Conservation (phyloP, 2,797 vertebrate genomes). For the Poliocrania exsul region DNA sequence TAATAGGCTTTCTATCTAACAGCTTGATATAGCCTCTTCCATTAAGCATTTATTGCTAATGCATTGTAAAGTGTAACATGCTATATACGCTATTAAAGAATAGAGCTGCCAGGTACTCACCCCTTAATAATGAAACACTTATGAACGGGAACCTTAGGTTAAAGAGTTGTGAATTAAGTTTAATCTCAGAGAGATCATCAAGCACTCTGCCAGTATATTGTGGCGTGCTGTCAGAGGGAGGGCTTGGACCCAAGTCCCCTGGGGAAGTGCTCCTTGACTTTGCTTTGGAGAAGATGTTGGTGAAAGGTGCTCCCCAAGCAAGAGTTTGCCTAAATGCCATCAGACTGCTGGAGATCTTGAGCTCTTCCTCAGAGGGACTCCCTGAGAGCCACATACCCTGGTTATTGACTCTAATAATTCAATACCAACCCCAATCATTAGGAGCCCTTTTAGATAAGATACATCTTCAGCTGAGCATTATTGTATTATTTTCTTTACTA, state of each 20-base stretch:
- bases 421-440: conserved; percentile 21
- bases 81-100: conserved; percentile 53
- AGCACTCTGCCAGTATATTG: neutral
- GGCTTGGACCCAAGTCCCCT: neutral
- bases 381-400: neutral
- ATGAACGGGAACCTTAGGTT: conserved; percentile 22
- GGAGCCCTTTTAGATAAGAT: conserved; percentile 43
- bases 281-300: neutral
- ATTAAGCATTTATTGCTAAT: conserved; percentile 73
- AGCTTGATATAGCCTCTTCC: conserved; percentile 66
- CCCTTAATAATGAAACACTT: conserved; percentile 49
- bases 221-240: rapidly evolving
- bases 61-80: conserved; percentile 55
- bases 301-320: neutral
- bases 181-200: conserved; percentile 7
- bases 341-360: neutral
- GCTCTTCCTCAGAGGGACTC: neutral
- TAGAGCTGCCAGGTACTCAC: conserved; percentile 32
- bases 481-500: conserved; percentile 19
- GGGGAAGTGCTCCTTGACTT: neutral
- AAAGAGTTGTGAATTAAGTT: conserved; percentile 60
- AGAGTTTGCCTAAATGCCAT: neutral
- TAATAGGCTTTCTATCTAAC: conserved; percentile 70
- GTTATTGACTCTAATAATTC: conserved; percentile 54
- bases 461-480: conserved; percentile 37